Conservation (phyloP, 2,888 invertebrate genomes). For the Ophion costatus region DNA sequence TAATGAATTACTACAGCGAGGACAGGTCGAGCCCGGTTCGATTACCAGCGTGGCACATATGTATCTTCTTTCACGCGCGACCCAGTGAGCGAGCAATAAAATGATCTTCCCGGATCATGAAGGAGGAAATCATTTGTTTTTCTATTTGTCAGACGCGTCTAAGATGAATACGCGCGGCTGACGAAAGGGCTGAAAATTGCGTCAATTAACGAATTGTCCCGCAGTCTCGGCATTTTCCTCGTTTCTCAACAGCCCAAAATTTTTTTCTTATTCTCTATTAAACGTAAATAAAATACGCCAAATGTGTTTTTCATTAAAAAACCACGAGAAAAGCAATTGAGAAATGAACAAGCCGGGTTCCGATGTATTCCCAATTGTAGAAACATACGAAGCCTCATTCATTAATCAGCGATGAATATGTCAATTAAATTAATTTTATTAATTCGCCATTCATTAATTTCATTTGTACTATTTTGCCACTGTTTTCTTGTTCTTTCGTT, state of each 20-base stretch:
- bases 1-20: conserved; percentile 24
- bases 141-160: neutral
- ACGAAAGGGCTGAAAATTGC: conserved; percentile 16
- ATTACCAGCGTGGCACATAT: conserved; percentile 26
- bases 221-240: neutral
- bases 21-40: conserved; percentile 35
- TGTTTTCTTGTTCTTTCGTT: too few species aligned
- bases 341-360: too few species aligned
- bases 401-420: too few species aligned
- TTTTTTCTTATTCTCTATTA: too few species aligned
- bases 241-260: conserved; percentile 3
- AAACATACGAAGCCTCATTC: too few species aligned
- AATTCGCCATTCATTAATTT: too few species aligned
- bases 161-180: conserved; percentile 17
- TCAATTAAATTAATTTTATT: too few species aligned
- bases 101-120: conserved; percentile 9
- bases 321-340: too few species aligned
- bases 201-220: neutral
- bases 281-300: too few species aligned
- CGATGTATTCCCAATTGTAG: too few species aligned
- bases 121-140: conserved; percentile 1
- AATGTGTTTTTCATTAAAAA: too few species aligned
- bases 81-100: neutral
- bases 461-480: too few species aligned
- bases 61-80: conserved; percentile 41